Base-by-base conservation (phyloP, 2,888 invertebrate genomes). In the Andrena flavipes region DNA sequence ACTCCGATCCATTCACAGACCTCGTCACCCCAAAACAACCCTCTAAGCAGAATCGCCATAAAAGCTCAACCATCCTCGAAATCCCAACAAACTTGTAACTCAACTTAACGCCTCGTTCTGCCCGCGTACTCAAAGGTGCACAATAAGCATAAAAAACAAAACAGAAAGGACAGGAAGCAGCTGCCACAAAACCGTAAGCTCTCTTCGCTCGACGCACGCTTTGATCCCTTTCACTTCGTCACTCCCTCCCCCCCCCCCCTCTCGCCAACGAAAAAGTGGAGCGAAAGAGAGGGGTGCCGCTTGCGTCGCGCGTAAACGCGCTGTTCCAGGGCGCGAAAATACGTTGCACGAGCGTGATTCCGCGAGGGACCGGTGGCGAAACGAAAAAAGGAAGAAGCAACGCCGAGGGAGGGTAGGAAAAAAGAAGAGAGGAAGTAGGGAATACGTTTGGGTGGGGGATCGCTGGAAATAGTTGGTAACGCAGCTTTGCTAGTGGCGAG, bases 401-500 rank as follows among this genome's bases (percentile, higher is more conserved):
- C 42, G 42, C 42, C 13, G 16, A 42, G 42, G 4, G 42, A 13
- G 42, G 42, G 42, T 16, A 16, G 42, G 4, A 16, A 42, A 16
- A 42, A 16, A 16, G 10, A 48, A 10, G 13, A 2, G 4, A 49
- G 26, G 26, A 29, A n/a, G 35, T 10, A 33, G 23, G 1, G n/a
- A 67, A 51, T 60, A 26, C 35, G 54, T 29, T 29, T 10, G 29
- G 42, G 42, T 10, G 63, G 16, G 20, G 26, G 65, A 63, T 51
- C 13, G 13, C 20, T 48, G 23, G 69, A 42, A 70, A 70, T 49
- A 70, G 82, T 80, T 76, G 67, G 74, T 76, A 83, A 76, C 62
- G 76, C n/a, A 30, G 49, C 60, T 82, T 62, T 67, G 54, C 70
- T 56, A 54, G 42, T 54, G 42, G 62, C 54, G 26, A 59, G 33